A percentile compares a stretch with the other conserved stretches of the same genome.
Conservation (phyloP, 64 coral and sea anemone genomes). For the Trachythela sp. region DNA sequence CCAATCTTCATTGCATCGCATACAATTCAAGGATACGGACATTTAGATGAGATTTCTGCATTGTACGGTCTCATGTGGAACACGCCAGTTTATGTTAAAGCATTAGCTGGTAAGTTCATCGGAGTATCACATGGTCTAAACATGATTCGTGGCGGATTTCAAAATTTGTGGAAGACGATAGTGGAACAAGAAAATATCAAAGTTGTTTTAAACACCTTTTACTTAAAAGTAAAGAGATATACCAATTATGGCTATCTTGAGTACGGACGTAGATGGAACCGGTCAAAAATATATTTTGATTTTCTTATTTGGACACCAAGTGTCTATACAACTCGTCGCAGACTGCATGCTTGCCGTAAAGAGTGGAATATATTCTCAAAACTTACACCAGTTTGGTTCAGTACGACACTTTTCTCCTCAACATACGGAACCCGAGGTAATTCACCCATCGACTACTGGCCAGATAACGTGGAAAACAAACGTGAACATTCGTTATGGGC, state of each 20-base stretch:
- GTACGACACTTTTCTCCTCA: constrained; percentile 23
- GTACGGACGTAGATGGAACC: not conserved
- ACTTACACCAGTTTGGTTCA: constrained; percentile 28
- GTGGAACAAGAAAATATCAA: not conserved
- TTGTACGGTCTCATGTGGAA: constrained; percentile 36
- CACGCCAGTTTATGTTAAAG: constrained; percentile 28
- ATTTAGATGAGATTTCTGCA: constrained; percentile 27
- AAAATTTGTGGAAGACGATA: constrained; percentile 12
- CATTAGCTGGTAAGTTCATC: not conserved
- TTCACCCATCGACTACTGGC: constrained; percentile 27
- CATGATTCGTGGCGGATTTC: constrained; percentile 35
- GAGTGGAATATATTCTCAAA: not conserved
- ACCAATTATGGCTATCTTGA: not conserved
- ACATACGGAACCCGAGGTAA: not conserved
- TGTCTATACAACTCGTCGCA: not conserved
- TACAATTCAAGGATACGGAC: constrained; percentile 49
- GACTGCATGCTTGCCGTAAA: not conserved
- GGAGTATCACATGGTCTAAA: not conserved
- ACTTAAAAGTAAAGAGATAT: not conserved
- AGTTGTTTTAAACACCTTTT: not conserved
- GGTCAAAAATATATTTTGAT: not conserved
- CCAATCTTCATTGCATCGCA: constrained; percentile 25
- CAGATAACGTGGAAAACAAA: constrained; percentile 13
- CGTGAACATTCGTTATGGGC: constrained; percentile 34
- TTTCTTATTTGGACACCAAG: constrained; percentile 40